Evolutionary conservation across 2,113 vertebrate species (phyloP).

Genomic region (Calyptomena viridis): DNA sequence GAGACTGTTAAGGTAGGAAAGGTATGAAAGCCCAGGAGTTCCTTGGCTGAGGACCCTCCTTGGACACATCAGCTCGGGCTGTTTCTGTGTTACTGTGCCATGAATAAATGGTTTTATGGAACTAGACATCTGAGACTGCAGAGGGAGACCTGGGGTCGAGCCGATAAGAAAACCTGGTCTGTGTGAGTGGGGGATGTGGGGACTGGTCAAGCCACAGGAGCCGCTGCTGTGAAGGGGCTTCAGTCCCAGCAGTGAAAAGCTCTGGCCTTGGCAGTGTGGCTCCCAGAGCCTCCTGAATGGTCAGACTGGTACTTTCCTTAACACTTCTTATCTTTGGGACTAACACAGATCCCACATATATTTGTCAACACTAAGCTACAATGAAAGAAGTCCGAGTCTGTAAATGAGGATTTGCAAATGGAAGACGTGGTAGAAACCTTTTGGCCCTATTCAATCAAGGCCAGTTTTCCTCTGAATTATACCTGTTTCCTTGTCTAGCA

Average conservation of each 20-base stretch:
- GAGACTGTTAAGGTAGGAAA: not conserved
- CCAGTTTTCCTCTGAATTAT: slow-evolving; percentile 7
- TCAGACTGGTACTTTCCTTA: not conserved
- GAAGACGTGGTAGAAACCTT: slow-evolving; percentile 13
- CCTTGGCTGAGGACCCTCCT: not conserved
- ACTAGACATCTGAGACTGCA: not conserved
- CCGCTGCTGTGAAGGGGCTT: not conserved
- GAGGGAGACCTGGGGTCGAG: fast-evolving
- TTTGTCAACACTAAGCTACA: not conserved
- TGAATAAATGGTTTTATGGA: fast-evolving
- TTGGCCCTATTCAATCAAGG: slow-evolving; percentile 1
- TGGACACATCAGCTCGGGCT: not conserved
- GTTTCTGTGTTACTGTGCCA: not conserved
- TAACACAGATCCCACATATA: not conserved
- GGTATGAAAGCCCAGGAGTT: fast-evolving
- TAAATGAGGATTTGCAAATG: slow-evolving; percentile 9
- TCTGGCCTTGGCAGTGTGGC: fast-evolving
- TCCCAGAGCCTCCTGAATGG: fast-evolving
- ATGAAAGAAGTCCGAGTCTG: not conserved
- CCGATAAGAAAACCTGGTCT: not conserved
- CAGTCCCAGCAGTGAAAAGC: too few species aligned
- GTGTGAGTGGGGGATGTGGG: fast-evolving
- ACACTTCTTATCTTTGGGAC: not conserved
- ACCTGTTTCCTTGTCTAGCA: not conserved
- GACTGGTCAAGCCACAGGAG: fast-evolving